Base-by-base conservation (phyloP, 2,888 invertebrate genomes). In the Dusona sp. region DNA sequence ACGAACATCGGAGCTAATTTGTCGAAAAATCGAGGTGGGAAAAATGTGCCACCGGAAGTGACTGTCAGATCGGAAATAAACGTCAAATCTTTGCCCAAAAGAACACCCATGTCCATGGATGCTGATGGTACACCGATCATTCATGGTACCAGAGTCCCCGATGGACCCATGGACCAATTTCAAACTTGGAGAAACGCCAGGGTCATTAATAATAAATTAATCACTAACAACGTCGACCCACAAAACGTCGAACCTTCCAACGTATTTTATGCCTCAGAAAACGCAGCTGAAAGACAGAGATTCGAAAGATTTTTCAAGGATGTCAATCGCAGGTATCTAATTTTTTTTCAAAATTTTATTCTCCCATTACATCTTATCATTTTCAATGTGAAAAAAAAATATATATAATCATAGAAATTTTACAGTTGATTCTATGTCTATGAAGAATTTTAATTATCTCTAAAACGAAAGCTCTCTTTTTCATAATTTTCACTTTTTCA, bases 141-240 rank as follows among this genome's bases (percentile, higher is more conserved):
- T 68, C 97, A 97, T 78, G 98, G 98, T 0, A 96, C 97, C 0
- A 95, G 98, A 83, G 96, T 98, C 61, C 98, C 98, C 0, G 98
- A 98, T 91, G 97, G 98, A 89, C 97, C 97, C 81, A 96, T 96
- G 73, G 97, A 98, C 91, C 97, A 96, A 88, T 94, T 94, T 36
- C 97, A 97, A 92, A 97, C 97, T 0, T 98, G 98, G 98, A 95
- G 98, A 79, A 98, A 98, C 94, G 98, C 98, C 0, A 95, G 98
- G 88, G 98, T 98, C 19, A 97, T 98, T 68, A 98, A 98, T 91
- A 97, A 97, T 79, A 96, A 97, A 93, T 94, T 98, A 74, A 95
- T 97, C 68, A 97, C 97, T 25, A 96, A 96, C 90, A 96, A 96
- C 8, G 96, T 96, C 88, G 95, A 95, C 86, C 96, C 96, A 73